Conservation (phyloP, 2,113 vertebrate genomes). For the Sclerurus mexicanus region DNA sequence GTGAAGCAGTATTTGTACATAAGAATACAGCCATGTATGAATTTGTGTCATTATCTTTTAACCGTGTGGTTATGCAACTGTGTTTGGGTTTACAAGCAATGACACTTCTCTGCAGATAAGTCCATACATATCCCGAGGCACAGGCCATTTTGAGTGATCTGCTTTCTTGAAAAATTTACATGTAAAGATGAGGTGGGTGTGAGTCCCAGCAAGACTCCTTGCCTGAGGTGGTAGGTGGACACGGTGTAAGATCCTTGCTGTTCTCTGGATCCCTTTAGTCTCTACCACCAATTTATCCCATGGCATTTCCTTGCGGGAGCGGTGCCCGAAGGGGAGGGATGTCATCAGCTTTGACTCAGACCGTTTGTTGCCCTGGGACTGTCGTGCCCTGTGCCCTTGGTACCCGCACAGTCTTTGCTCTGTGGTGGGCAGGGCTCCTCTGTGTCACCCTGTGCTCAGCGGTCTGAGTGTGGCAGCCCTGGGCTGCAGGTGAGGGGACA, state of each 20-base stretch:
- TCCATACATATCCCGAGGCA: neutral
- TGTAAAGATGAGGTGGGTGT: neutral
- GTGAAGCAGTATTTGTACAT: neutral
- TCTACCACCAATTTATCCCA: neutral
- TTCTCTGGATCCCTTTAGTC: neutral
- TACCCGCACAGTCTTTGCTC: neutral
- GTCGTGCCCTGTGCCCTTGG: neutral
- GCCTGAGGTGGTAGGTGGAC: neutral
- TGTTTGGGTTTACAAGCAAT: neutral
- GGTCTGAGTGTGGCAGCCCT: neutral
- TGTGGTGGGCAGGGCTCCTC: neutral
- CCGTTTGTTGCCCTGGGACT: neutral
- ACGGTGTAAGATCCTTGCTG: neutral
- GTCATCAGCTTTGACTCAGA: neutral
- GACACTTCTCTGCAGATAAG: constrained; percentile 2
- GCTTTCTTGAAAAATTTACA: neutral
- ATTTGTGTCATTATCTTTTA: neutral
- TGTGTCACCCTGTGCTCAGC: neutral
- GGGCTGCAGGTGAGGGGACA: neutral
- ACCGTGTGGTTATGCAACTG: constrained; percentile 6
- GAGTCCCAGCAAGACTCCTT: neutral
- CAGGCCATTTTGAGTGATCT: neutral
- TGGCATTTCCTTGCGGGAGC: neutral
- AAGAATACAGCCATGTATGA: neutral
- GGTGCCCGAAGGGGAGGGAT: neutral